phyloP scores from a whole-genome alignment of 1,140 invertebrate species.

The Neodiprion fabricii region DNA sequence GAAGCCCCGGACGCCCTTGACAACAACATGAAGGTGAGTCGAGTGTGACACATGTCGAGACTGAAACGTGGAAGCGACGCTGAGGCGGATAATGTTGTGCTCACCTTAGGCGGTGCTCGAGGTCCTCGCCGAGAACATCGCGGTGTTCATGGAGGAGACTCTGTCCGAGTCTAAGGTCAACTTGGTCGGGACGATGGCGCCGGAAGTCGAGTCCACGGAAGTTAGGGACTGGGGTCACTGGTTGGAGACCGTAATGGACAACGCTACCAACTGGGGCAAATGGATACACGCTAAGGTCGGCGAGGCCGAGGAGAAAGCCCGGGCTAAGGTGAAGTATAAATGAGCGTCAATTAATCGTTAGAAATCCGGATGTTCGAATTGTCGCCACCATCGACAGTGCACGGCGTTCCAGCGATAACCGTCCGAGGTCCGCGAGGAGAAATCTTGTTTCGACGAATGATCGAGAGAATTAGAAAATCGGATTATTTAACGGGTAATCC shows the following conservation, averaged over 20 bases:
- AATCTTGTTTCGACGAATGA: no score
- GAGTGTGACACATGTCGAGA: not conserved
- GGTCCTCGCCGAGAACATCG: constrained; percentile 45
- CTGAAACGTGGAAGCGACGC: not conserved
- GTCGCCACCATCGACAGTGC: no score
- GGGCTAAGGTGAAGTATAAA: constrained; percentile 14
- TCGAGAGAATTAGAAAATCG: no score
- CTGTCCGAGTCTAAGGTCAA: constrained; percentile 34
- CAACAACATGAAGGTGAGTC: constrained; percentile 22
- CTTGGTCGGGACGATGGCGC: constrained; percentile 32
- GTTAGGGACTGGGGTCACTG: constrained; percentile 40
- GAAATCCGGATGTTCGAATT: no score
- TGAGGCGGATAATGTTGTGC: not conserved
- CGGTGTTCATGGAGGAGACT: constrained; percentile 41
- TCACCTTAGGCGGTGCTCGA: constrained; percentile 28
- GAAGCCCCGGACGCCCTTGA: constrained; percentile 31
- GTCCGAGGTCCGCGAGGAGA: no score
- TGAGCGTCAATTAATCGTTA: no score
- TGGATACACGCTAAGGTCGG: constrained; percentile 41
- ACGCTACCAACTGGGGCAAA: constrained; percentile 34
- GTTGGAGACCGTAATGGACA: constrained; percentile 32
- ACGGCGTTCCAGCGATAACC: no score
- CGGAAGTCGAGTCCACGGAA: constrained; percentile 37
- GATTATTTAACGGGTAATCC: no score
- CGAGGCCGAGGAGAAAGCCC: constrained; percentile 30